phyloP scores from a whole-genome alignment of 2,113 vertebrate genomes.

The Channa maculata region DNA sequence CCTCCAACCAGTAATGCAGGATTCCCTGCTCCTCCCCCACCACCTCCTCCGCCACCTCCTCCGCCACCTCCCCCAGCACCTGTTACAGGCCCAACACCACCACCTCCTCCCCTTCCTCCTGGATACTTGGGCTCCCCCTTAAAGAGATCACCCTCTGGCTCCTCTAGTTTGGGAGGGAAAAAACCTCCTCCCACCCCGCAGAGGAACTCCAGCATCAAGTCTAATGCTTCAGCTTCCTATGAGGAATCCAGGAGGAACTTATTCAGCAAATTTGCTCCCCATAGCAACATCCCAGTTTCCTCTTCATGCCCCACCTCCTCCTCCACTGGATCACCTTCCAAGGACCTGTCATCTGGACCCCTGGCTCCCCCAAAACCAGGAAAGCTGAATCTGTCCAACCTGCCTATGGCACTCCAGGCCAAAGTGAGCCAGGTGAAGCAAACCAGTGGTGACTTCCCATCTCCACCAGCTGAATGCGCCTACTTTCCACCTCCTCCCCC shows the following conservation, averaged over 20 bases:
- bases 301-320: constrained; percentile 75
- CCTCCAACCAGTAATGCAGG: constrained; percentile 77
- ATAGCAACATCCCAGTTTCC: constrained; percentile 54
- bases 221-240: constrained; percentile 82
- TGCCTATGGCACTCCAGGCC: constrained; percentile 87
- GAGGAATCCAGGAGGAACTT: constrained; percentile 90
- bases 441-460: constrained; percentile 86
- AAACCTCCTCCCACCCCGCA: constrained; percentile 93
- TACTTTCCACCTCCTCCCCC: constrained; percentile 90
- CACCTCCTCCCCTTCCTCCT: constrained; percentile 80
- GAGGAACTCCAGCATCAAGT: constrained; percentile 92
- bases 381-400: constrained; percentile 89
- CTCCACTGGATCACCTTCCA: constrained; percentile 81
- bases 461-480: constrained; percentile 85
- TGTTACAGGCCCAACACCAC: constrained; percentile 75
- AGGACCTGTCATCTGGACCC: constrained; percentile 85
- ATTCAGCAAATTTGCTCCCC: constrained; percentile 90
- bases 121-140: constrained; percentile 83
- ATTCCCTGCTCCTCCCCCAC: constrained; percentile 69
- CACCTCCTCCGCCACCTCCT: constrained; percentile 54
- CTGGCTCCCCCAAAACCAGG: constrained; percentile 94
- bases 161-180: constrained; percentile 85
- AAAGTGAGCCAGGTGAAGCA: constrained; percentile 81
- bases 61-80: constrained; percentile 71
- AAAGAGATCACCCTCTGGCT: constrained; percentile 80